phyloP scores from a whole-genome alignment of 92 coral and sea anemone genomes.

The Phenganax marumi region DNA sequence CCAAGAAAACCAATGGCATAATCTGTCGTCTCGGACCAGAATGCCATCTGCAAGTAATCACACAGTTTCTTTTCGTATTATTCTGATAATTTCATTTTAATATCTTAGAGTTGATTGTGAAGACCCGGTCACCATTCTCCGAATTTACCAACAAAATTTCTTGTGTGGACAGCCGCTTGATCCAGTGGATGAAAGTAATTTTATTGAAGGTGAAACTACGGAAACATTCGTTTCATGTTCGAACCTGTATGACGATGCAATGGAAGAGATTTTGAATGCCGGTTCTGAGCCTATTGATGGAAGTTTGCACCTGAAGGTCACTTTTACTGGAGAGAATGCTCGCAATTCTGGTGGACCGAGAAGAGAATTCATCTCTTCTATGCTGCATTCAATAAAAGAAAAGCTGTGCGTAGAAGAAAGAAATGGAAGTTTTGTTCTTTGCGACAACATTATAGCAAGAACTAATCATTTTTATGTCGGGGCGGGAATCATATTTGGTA shows the following conservation, averaged over 20 bases:
- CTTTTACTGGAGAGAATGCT: constrained; percentile 52
- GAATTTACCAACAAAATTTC: constrained; percentile 1
- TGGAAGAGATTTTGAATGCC: constrained; percentile 37
- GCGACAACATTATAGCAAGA: not conserved
- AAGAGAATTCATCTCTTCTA: constrained; percentile 38
- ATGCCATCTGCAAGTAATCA: too few relatives aligned
- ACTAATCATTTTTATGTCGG: constrained; percentile 20
- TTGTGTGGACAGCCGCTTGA: constrained; percentile 47
- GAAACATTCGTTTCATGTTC: constrained; percentile 49
- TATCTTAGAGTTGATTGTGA: too few relatives aligned
- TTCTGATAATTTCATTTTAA: too few relatives aligned
- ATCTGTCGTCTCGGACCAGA: too few relatives aligned
- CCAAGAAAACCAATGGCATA: too few relatives aligned
- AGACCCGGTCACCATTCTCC: too few relatives aligned
- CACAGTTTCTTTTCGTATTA: too few relatives aligned
- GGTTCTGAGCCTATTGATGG: constrained; percentile 17
- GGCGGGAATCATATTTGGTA: constrained; percentile 51
- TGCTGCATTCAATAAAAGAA: constrained; percentile 27
- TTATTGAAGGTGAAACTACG: constrained; percentile 45
- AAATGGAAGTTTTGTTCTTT: not conserved
- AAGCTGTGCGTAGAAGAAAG: constrained; percentile 28
- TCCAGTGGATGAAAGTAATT: constrained; percentile 16
- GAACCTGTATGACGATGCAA: constrained; percentile 44
- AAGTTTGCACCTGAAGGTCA: constrained; percentile 52
- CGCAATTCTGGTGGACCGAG: constrained; percentile 60